Base-by-base conservation (phyloP, 2,888 invertebrate species). In the Andricus curvator region DNA sequence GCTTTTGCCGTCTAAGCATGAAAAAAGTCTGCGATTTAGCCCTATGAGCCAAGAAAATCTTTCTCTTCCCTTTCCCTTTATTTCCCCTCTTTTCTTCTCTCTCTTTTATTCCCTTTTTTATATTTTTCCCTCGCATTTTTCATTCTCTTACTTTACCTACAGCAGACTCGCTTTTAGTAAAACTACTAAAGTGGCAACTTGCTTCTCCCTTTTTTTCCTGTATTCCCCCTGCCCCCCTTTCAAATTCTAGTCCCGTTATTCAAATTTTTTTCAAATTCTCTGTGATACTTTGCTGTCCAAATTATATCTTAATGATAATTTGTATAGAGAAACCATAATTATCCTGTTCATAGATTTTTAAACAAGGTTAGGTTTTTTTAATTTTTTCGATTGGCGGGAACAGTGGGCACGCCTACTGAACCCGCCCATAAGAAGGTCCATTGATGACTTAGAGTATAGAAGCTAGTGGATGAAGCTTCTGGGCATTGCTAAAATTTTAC, bases 1-100 rank as follows among this genome's bases (percentile, higher is more conserved):
- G 90, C 89, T 89, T 90, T 90, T 86, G 86, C 89, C 88, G 84
- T 89, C 87, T 89, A 91, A 90, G 91, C 89, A 88, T 89, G 88
- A 90, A 88, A 89, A 90, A 89, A 87, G 89, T 88, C 86, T 85
- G 83, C 88, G 89, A 91, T 91, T 91, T 88, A 88, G 88, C 85
- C 84, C 77, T 83, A 82, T 82, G 81, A 82, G 81, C 83, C 81
- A 70, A 65, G 76, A 82, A 84, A 87, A 82, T 83, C 80, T 82
- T 86, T 87, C 85, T 85, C 84, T 84, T 83, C 77, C 83, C 83
- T 83, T 77, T 82, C 82, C 81, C 85, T 83, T 80, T 83, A 81
- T 64, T 78, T 81, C 78, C 77, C 76, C 65, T 74, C 60, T 77
- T 78, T 80, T 78, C 80, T 82, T 78, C 84, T 79, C 78, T 78